phyloP scores from a whole-genome alignment of 2,113 vertebrate species.

The Burhinus oedicnemus region DNA sequence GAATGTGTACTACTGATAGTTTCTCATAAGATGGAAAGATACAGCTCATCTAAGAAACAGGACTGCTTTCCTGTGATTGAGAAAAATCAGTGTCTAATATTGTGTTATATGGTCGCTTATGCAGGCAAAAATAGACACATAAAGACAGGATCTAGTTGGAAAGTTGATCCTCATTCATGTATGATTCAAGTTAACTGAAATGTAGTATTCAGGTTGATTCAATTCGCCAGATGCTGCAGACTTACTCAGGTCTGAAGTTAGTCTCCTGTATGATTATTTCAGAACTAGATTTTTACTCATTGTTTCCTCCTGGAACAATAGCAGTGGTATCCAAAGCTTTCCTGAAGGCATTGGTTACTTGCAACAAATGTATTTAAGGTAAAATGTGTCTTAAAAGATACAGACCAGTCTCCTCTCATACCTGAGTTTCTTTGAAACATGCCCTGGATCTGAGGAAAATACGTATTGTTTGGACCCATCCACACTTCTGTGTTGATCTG shows the following conservation, averaged over 20 bases:
- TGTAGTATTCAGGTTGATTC: background rate
- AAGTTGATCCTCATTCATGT: background rate
- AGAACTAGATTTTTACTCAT: background rate
- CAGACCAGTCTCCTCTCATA: background rate
- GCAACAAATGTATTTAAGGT: background rate
- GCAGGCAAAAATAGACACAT: background rate
- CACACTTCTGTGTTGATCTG: background rate
- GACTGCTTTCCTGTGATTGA: background rate
- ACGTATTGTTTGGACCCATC: fast-evolving
- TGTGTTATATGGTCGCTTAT: background rate
- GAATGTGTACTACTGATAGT: background rate
- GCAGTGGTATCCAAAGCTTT: background rate
- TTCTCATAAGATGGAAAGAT: background rate
- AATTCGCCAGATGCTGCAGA: background rate
- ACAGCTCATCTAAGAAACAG: background rate
- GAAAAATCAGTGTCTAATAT: background rate
- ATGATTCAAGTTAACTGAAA: background rate
- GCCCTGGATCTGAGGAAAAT: background rate
- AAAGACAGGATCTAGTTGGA: background rate
- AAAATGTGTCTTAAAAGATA: background rate
- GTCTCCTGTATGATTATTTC: background rate
- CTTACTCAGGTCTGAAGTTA: background rate
- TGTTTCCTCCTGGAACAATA: background rate
- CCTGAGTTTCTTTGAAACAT: background rate
- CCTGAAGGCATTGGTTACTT: background rate